A percentile compares a stretch with the other conserved stretches of the same genome.
Evolutionary conservation across 2,888 invertebrate genomes (phyloP).

Genomic region (Cristatella mucedo): DNA sequence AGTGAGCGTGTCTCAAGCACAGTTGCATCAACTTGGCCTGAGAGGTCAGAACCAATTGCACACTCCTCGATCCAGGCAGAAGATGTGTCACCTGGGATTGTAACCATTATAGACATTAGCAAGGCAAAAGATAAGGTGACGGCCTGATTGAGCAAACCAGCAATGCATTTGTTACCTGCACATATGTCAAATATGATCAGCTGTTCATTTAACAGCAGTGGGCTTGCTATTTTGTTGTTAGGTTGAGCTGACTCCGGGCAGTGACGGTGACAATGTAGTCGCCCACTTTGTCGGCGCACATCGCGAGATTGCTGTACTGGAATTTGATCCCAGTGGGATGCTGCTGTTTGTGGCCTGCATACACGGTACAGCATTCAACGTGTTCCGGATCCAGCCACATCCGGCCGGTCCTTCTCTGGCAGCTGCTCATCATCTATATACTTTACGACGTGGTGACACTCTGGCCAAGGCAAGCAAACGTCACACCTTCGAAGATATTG

Average conservation of each 20-base stretch:
- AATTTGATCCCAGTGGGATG: slow-evolving; percentile 77
- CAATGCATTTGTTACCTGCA: too few species aligned
- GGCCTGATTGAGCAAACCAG: too few species aligned
- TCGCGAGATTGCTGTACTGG: slow-evolving; percentile 61
- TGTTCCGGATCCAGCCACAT: slow-evolving; percentile 84
- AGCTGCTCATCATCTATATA: slow-evolving; percentile 66
- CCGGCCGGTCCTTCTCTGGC: slow-evolving; percentile 69
- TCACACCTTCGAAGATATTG: not conserved
- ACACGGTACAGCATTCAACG: slow-evolving; percentile 83
- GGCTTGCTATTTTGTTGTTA: not conserved
- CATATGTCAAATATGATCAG: too few species aligned
- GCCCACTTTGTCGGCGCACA: slow-evolving; percentile 54
- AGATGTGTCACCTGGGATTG: slow-evolving; percentile 67
- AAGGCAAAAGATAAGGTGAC: slow-evolving; percentile 21
- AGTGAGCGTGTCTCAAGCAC: too few species aligned
- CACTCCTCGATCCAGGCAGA: too few species aligned
- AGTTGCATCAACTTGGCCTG: too few species aligned
- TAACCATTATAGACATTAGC: slow-evolving; percentile 61
- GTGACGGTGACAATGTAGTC: slow-evolving; percentile 45
- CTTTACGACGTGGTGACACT: slow-evolving; percentile 83
- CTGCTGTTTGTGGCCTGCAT: slow-evolving; percentile 75
- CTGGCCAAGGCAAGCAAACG: slow-evolving; percentile 61
- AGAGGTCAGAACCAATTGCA: too few species aligned
- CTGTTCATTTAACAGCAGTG: too few species aligned
- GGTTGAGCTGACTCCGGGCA: slow-evolving; percentile 42